phyloP scores from a whole-genome alignment of 2,113 vertebrate genomes.

The Pelecanoides urinatrix region DNA sequence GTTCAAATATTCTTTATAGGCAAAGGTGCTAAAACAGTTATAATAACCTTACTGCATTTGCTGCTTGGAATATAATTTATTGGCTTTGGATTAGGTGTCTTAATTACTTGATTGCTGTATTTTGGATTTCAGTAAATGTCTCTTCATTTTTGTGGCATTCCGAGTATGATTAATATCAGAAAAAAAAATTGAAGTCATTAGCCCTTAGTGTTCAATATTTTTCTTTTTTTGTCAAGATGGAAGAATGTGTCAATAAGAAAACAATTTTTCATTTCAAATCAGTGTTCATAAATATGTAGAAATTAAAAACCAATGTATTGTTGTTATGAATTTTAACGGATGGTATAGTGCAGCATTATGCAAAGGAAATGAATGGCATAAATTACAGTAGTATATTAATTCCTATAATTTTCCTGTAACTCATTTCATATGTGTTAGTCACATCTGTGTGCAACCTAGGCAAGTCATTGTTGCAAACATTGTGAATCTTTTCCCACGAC shows the following conservation, averaged over 20 bases:
- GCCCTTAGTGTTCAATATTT: not conserved
- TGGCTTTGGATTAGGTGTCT: slow-evolving; percentile 22
- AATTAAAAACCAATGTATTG: slow-evolving; percentile 42
- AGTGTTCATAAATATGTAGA: slow-evolving; percentile 42
- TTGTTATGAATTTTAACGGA: slow-evolving; percentile 26
- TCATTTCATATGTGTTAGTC: not conserved
- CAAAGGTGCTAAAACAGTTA: slow-evolving; percentile 8
- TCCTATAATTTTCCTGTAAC: not conserved
- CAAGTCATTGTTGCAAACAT: not conserved
- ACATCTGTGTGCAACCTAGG: not conserved
- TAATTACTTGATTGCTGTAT: slow-evolving; percentile 46
- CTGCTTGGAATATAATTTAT: slow-evolving; percentile 19
- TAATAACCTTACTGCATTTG: not conserved
- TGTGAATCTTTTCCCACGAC: not conserved
- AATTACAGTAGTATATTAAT: not conserved
- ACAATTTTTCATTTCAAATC: slow-evolving; percentile 52
- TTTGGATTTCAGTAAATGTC: not conserved
- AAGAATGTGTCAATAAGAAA: slow-evolving; percentile 41
- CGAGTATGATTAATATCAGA: slow-evolving; percentile 4
- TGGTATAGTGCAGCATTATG: not conserved
- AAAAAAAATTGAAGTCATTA: slow-evolving; percentile 30
- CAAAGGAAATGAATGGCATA: slow-evolving; percentile 15
- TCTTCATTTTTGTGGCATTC: slow-evolving; percentile 1
- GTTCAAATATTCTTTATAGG: slow-evolving; percentile 14
- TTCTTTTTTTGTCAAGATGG: not conserved